These are phyloP conservation scores for Callipepla californica DNA, from an alignment of 2,113 vertebrate species.

Conservation along the genomic window DNA sequence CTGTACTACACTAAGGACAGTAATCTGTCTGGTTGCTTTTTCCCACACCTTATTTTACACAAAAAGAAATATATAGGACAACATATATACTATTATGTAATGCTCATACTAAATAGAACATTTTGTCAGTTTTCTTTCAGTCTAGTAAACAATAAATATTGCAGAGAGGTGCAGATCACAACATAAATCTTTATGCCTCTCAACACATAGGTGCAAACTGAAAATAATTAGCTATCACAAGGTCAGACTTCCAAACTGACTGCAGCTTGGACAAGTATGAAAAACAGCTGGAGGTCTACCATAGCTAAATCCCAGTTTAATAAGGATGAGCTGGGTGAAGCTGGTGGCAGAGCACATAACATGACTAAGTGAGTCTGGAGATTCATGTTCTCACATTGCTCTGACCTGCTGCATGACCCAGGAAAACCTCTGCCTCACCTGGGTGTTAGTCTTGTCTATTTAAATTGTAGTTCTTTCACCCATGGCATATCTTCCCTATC, in stretches of 20 bases:
- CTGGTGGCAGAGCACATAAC: background rate
- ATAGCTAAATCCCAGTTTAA: background rate
- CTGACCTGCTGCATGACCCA: background rate
- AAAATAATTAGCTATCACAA: constrained; percentile 4
- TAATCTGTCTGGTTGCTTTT: background rate
- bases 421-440: background rate
- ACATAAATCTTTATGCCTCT: background rate
- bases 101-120: background rate
- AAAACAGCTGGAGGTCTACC: background rate
- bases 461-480: background rate
- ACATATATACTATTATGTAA: background rate
- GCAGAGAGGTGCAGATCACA: background rate
- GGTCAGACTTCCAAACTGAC: background rate
- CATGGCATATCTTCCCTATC: background rate
- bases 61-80: background rate
- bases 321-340: background rate
- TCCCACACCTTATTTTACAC: background rate
- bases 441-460: background rate
- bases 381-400: background rate
- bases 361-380: background rate
- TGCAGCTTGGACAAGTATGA: background rate
- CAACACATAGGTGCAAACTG: background rate
- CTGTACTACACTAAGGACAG: background rate
- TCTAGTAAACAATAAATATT: background rate
- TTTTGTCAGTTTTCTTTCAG: background rate